Percentiles rank a stretch among this genome's conserved stretches.
phyloP scores from a whole-genome alignment of 1,140 invertebrate species.

The Lordiphosa mommai region DNA sequence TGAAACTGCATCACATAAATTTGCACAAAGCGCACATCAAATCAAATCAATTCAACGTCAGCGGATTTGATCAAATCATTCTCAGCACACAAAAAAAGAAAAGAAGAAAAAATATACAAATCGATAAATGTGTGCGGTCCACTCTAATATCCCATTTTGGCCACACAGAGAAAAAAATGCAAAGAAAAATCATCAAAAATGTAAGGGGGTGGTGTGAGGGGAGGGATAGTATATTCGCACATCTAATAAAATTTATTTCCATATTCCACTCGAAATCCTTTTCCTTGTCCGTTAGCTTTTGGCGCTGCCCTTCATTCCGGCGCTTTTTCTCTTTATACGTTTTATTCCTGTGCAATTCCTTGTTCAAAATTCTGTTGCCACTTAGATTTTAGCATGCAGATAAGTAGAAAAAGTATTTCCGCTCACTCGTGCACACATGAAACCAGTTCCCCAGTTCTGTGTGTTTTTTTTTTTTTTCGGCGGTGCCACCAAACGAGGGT shows the following conservation, averaged over 20 bases:
- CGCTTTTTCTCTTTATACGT: constrained; percentile 3
- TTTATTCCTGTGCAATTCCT: constrained; percentile 20
- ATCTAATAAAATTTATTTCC: constrained; percentile 53
- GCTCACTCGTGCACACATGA: constrained; percentile 50
- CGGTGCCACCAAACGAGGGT: constrained; percentile 3
- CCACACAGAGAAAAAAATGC: constrained; percentile 19
- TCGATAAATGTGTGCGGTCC: constrained; percentile 7
- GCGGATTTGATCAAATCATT: constrained; percentile 72
- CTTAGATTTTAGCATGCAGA: constrained; percentile 70
- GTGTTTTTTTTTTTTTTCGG: constrained; percentile 20
- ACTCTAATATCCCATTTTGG: constrained; percentile 65
- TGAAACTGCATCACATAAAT: constrained; percentile 68
- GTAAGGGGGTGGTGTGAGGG: not conserved
- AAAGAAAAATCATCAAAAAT: constrained; percentile 2
- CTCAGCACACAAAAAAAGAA: not conserved
- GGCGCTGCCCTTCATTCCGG: constrained; percentile 5
- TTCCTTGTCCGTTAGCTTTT: constrained; percentile 6
- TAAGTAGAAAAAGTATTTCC: constrained; percentile 64
- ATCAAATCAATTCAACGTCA: constrained; percentile 70
- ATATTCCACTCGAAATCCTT: constrained; percentile 48
- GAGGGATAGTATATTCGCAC: constrained; percentile 37
- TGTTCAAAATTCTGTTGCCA: constrained; percentile 49
- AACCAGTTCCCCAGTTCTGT: too few species aligned
- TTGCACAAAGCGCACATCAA: constrained; percentile 70
- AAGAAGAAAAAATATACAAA: not conserved